These are phyloP conservation scores for Pyrocoelia pectoralis DNA, from an alignment of 2,888 invertebrate genomes.

Conservation along the genomic window DNA sequence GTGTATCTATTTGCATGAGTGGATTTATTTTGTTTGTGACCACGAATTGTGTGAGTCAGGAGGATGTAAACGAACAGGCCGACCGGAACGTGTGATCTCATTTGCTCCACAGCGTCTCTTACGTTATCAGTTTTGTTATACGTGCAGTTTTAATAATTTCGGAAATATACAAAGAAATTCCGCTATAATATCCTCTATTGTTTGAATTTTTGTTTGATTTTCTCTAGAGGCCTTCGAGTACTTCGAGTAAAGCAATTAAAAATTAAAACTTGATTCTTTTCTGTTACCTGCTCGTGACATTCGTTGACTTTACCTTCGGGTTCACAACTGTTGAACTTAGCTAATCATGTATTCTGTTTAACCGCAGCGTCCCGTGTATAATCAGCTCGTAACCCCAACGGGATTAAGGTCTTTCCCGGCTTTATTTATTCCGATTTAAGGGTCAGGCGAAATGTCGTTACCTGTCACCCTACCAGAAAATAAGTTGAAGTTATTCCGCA, in stretches of 20 bases:
- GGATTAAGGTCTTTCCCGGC: slow-evolving; percentile 36
- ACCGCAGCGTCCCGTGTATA: slow-evolving; percentile 40
- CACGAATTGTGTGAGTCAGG: slow-evolving; percentile 47
- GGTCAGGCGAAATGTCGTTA: slow-evolving; percentile 27
- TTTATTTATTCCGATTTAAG: slow-evolving; percentile 33
- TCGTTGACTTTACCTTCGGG: slow-evolving; percentile 47
- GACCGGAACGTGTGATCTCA: slow-evolving; percentile 53
- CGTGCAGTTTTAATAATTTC: slow-evolving; percentile 32
- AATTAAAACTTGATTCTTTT: slow-evolving; percentile 53
- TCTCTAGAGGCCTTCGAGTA: slow-evolving; percentile 39
- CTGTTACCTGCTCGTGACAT: slow-evolving; percentile 43
- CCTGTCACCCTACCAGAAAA: slow-evolving; percentile 22
- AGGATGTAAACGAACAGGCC: slow-evolving; percentile 37
- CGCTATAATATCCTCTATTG: slow-evolving; percentile 40
- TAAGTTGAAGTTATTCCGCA: slow-evolving; percentile 11
- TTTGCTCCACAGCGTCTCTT: slow-evolving; percentile 47
- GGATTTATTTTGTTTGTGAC: slow-evolving; percentile 56
- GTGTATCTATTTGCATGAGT: slow-evolving; percentile 55
- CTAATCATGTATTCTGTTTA: slow-evolving; percentile 50
- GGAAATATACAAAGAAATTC: slow-evolving; percentile 17
- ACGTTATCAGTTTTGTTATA: slow-evolving; percentile 47
- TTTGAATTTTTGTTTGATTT: slow-evolving; percentile 44
- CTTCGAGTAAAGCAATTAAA: slow-evolving; percentile 47
- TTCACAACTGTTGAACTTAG: slow-evolving; percentile 47
- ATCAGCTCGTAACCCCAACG: slow-evolving; percentile 39